Base-by-base conservation (phyloP, 2,888 invertebrate species). In the Rutpela maculata region DNA sequence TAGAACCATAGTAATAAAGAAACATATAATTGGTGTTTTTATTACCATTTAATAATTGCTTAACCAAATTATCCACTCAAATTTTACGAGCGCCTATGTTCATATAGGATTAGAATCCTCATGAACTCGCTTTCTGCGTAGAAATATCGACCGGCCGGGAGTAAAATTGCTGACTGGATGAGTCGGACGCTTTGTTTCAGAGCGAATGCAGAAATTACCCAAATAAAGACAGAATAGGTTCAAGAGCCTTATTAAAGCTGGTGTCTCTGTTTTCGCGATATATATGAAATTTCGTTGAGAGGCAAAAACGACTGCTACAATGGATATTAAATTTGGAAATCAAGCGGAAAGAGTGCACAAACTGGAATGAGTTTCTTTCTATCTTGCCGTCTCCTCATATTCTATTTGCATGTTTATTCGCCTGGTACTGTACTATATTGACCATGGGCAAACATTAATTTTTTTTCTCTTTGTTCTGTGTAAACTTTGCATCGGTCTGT, bases 311-410 rank as follows among this genome's bases (percentile, higher is more conserved):
- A 22, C 22, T 50, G 10, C 38, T 26, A 50, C 67, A 67, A 56
- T 19, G 18, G 50, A 67, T 67, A 67, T 67, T 67, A 67, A 67
- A 67, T 67, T 56, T 67, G 55, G 67, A 67, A 67, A 67, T 67
- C 22, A 67, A 12, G 22, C 67, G 38, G 67, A 67, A 67, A 67
- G 19, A 55, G 67, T 67, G 55, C 22, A 43, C 50, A 50, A 4
- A 67, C 50, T 18, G 55, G 17, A 67, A 55, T 55, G 67, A 55
- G 67, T 67, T 66, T 67, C 67, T 55, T 67, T 67, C 15, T 67
- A 17, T 67, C 56, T 56, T 17, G n/a, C 38, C 18, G 35, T 63
- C 35, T 38, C 5, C 18, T 50, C 50, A 50, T 50, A 50, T 50
- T 50, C n/a, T 50, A n/a, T 50, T 50, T 50, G n/a, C 50, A 50